These are phyloP conservation scores for Meiosimyza decipiens DNA, from an alignment of 2,888 invertebrate genomes.

Conservation along the genomic window DNA sequence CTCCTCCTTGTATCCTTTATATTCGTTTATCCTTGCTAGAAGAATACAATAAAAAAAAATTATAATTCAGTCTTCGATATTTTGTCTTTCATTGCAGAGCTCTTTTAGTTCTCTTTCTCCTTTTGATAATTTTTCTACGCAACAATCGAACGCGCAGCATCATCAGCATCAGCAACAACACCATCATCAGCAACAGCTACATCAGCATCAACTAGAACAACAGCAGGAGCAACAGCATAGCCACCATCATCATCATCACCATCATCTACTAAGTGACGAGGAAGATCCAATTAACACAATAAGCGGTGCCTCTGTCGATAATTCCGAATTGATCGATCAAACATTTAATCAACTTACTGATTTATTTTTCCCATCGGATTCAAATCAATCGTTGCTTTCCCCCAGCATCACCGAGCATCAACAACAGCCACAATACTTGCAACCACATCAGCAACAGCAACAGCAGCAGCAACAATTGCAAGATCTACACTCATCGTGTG, in stretches of 20 bases:
- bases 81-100: constrained; percentile 61
- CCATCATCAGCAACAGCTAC: constrained; percentile 55
- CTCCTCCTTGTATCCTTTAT: constrained; percentile 15
- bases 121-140: constrained; percentile 66
- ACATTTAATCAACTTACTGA: constrained; percentile 60
- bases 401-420: constrained; percentile 51
- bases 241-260: constrained; percentile 33
- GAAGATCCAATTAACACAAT: constrained; percentile 58
- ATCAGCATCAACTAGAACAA: constrained; percentile 55
- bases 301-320: constrained; percentile 57
- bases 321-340: constrained; percentile 60
- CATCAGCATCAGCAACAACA: constrained; percentile 53
- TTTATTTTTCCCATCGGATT: constrained; percentile 64
- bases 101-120: constrained; percentile 67
- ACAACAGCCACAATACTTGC: constrained; percentile 44
- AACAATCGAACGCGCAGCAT: constrained; percentile 55
- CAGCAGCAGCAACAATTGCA: constrained; percentile 43
- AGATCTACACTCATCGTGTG: constrained; percentile 52
- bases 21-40: not conserved
- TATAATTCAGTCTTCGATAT: constrained; percentile 51
- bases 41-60: not conserved
- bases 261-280: constrained; percentile 55
- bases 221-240: constrained; percentile 56
- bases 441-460: constrained; percentile 44
- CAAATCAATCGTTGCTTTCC: constrained; percentile 62